Base-by-base conservation (phyloP, 2,888 invertebrate genomes). In the Cerceris rybyensis region DNA sequence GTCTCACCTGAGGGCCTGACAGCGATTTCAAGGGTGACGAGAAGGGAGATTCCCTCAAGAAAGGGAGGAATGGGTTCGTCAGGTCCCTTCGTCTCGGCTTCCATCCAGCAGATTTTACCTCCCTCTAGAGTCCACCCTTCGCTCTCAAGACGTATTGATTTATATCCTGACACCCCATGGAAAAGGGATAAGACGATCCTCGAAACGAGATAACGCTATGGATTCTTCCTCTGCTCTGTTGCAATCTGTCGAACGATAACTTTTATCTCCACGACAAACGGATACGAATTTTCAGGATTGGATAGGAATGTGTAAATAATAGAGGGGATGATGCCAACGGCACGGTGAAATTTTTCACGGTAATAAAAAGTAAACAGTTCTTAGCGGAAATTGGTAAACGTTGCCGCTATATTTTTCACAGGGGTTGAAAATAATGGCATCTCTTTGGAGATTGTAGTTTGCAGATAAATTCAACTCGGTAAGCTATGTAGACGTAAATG, bases 61-160 rank as follows among this genome's bases (percentile, higher is more conserved):
- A 74, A 65, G 68, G 69, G 28, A 28, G 61, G 75, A 73, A 73
- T 67, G 43, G 58, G 61, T 61, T 66, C 63, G 43, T 70, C 60
- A 64, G 70, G 57, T 75, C 74, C 49, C 64, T 68, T 70, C 75
- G 66, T 71, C 68, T 61, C 52, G 13, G 9, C 46, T 41, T 64
- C 58, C n/a, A 54, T 16, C 46, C 52, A 8, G 50, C 46, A 41
- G 8, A 58, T 65, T 46, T 59, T 13, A 8, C 63, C 13, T 7
- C 54, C 13, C 52, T 41, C 41, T 16, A 50, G 9, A 54, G 43
- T 61, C 55, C 43, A 28, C 17, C 39, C 65, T 16, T 54, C 54
- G 39, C 54, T 68, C 69, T 55, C 73, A 70, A 84, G 81, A 80
- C 86, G 84, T 86, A 87, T 87, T 87, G 87, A 87, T 87, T 87